Evolutionary conservation across 2,797 vertebrate species (phyloP).

Genomic region (Pseudocheirus occidentalis): DNA sequence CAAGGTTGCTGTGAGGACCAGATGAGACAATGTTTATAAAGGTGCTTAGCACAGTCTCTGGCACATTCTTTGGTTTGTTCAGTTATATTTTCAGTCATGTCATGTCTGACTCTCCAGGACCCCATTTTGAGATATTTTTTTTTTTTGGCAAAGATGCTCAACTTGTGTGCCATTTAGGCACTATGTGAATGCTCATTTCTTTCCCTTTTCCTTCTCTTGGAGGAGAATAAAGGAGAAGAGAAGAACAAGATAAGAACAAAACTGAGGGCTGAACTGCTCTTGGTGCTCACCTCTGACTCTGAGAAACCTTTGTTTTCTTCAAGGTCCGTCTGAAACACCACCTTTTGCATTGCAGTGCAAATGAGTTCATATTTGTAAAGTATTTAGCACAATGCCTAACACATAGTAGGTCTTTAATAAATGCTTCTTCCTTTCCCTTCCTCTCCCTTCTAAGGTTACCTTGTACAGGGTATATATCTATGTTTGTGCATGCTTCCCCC

Average conservation of each 20-base stretch:
- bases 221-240: background rate
- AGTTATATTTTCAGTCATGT: background rate
- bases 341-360: background rate
- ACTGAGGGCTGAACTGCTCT: background rate
- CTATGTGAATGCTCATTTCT: background rate
- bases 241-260: background rate
- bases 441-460: background rate
- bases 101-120: background rate
- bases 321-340: background rate
- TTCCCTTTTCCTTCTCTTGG: background rate
- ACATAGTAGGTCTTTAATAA: background rate
- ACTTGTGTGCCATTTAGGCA: background rate
- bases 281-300: background rate
- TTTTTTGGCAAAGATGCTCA: too few species aligned
- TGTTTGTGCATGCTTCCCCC: background rate
- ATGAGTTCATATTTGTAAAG: background rate
- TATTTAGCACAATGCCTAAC: background rate
- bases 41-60: background rate
- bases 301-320: background rate
- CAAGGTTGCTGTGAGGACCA: background rate
- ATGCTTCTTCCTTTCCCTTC: background rate
- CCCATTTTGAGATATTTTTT: background rate
- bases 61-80: background rate
- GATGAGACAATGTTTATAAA: background rate
- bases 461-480: background rate